Conservation (phyloP, 2,888 invertebrate species). For the Molorchus minor region DNA sequence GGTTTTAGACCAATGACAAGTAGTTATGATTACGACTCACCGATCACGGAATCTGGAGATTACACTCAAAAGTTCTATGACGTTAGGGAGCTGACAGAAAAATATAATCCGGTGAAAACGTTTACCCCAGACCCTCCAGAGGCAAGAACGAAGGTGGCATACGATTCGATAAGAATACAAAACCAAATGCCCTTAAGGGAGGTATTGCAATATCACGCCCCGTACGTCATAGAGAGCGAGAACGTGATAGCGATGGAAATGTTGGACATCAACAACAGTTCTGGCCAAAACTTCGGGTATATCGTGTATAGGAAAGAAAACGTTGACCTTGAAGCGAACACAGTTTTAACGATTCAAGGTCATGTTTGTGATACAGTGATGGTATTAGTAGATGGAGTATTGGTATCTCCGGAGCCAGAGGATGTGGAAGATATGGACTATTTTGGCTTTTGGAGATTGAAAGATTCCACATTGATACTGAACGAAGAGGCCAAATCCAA, state of each 20-base stretch:
- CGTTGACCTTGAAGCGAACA: slow-evolving; percentile 46
- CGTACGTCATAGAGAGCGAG: slow-evolving; percentile 3
- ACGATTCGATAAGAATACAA: slow-evolving; percentile 46
- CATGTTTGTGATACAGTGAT: slow-evolving; percentile 65
- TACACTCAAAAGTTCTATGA: slow-evolving; percentile 75
- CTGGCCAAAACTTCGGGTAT: slow-evolving; percentile 69
- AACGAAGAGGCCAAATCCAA: slow-evolving; percentile 39
- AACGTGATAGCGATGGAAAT: slow-evolving; percentile 55
- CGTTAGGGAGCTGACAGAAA: slow-evolving; percentile 67
- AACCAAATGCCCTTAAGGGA: slow-evolving; percentile 39
- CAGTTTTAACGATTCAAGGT: slow-evolving; percentile 57
- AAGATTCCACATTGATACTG: slow-evolving; percentile 51
- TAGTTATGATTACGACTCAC: slow-evolving; percentile 78
- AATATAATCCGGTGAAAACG: slow-evolving; percentile 53
- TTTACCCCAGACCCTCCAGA: slow-evolving; percentile 53
- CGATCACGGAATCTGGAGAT: slow-evolving; percentile 88
- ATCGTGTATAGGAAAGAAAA: slow-evolving; percentile 63
- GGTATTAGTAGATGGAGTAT: slow-evolving; percentile 62
- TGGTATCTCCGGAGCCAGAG: slow-evolving; percentile 56
- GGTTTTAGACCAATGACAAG: slow-evolving; percentile 55
- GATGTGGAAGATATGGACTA: slow-evolving; percentile 50
- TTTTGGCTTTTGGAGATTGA: slow-evolving; percentile 61
- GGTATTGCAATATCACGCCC: background rate
- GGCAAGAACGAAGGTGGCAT: slow-evolving; percentile 52
- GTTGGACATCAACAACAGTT: slow-evolving; percentile 58